Conservation (phyloP, 2,113 vertebrate genomes). For the Triplophysa siluroides region DNA sequence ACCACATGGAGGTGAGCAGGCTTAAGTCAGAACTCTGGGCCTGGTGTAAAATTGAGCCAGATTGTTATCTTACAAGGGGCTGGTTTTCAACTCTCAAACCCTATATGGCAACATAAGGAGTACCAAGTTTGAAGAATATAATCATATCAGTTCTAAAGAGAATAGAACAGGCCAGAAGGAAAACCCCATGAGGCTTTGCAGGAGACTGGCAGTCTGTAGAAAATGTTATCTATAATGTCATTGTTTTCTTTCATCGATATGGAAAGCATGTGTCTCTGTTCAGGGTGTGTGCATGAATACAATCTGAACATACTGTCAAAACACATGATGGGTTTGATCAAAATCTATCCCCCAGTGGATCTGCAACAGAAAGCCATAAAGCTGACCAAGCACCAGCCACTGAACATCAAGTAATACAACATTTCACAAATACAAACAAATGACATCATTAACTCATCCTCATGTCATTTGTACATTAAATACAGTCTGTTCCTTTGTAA, state of each 20-base stretch:
- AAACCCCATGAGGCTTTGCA: neutral
- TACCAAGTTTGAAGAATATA: neutral
- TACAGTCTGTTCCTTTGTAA: too few species aligned
- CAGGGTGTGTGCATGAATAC: neutral
- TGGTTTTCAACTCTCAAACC: neutral
- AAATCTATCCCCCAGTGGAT: neutral
- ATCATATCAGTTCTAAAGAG: neutral
- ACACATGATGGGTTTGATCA: neutral
- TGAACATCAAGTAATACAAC: too few species aligned
- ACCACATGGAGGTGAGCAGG: slow-evolving; percentile 19
- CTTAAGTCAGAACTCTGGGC: neutral
- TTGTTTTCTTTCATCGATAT: neutral
- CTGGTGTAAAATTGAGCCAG: slow-evolving; percentile 2
- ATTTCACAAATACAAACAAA: too few species aligned
- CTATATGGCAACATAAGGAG: neutral
- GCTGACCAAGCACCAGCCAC: too few species aligned
- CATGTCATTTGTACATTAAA: too few species aligned
- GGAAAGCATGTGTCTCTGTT: neutral
- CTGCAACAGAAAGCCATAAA: neutral
- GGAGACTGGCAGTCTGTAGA: neutral
- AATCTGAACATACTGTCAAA: neutral
- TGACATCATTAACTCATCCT: too few species aligned
- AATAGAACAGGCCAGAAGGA: slow-evolving; percentile 8
- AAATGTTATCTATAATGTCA: neutral
- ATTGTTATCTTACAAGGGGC: neutral